Base-by-base conservation (phyloP, 1,140 invertebrate genomes). In the Caligus rogercresseyi region DNA sequence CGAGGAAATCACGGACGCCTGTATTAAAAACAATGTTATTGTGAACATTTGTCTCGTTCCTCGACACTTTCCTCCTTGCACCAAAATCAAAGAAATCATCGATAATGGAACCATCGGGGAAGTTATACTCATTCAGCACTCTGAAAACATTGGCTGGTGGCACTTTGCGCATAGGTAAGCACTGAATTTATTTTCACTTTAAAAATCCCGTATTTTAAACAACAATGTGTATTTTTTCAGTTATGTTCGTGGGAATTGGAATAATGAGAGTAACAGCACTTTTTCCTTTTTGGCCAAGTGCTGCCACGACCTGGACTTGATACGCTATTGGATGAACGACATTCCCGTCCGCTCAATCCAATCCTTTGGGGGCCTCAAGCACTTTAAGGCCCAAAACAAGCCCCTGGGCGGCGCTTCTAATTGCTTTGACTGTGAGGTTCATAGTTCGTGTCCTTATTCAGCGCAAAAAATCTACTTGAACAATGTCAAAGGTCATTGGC, bases 221-320 rank as follows among this genome's bases (percentile, higher is more conserved):
- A 11, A 60, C 1, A 18, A 54, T 62, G n/a, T 64, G 16, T 61
- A n/a, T n/a, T n/a, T n/a, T n/a, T n/a, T n/a, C n/a, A 43, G 58
- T 11, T 76, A 70, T 70, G 73, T 76, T 7, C 69, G 74, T 64
- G 76, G 76, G 4, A 78, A 77, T 65, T 78, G 76, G 76, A 61
- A 68, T 15, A 73, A 73, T 54, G 71, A 72, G 66, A 65, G 63
- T 3, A 61, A 67, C 1, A 76, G 74, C 61, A 71, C 74, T 7
- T 75, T 72, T 67, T 73, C 73, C 18, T 67, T 78, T 15, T 54
- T 78, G 61, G 69, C 74, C 14, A 77, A 78, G 66, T 75, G 73
- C 66, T 78, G 76, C 66, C 76, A 78, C 70, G 76, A 78, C 65
- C 59, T 78, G 59, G 76, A 78, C 64, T 70, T 77, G 7, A 72